Evolutionary conservation across 2,888 invertebrate species (phyloP).

Genomic region (Cryptosula pallasiana): DNA sequence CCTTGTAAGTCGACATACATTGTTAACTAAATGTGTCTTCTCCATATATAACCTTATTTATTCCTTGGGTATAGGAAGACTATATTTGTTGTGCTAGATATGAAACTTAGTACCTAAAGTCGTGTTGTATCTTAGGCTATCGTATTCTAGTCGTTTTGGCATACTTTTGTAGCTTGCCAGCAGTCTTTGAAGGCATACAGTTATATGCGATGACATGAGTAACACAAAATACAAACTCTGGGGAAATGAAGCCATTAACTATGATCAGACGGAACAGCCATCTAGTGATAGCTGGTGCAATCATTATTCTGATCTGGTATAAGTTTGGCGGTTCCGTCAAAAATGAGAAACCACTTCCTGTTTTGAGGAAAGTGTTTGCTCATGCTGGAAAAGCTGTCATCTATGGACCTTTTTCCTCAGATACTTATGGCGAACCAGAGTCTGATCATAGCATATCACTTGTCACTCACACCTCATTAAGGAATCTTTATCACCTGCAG

Average conservation of each 20-base stretch:
- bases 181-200: no score
- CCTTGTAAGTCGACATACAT: no score
- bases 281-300: neutral
- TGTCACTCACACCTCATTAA: constrained; percentile 3
- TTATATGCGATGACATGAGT: no score
- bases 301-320: neutral
- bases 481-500: constrained; percentile 15
- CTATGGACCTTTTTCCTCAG: neutral
- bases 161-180: no score
- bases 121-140: no score
- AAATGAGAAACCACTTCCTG: neutral
- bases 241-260: neutral
- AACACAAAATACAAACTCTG: no score
- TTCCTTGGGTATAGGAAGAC: no score
- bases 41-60: no score
- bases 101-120: no score
- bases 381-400: neutral
- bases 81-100: no score
- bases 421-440: neutral
- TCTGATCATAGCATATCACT: constrained; percentile 7
- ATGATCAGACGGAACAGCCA: neutral
- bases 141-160: no score
- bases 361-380: neutral
- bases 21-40: no score
- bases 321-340: neutral